Evolutionary conservation across 2,113 vertebrate species (phyloP).

Genomic region (Halichoerus grypus): DNA sequence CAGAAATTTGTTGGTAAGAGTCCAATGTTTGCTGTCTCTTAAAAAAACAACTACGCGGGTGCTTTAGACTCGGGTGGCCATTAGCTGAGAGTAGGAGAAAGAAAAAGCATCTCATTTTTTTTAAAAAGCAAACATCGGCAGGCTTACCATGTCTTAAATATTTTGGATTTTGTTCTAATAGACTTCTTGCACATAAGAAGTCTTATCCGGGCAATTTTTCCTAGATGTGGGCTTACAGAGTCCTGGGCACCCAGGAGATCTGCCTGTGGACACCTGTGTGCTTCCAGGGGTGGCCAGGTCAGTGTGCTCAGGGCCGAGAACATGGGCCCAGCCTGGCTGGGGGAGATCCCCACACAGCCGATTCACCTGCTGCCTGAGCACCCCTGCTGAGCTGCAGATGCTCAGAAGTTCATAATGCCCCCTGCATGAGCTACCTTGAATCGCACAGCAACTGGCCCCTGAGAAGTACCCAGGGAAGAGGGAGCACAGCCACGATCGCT

Average conservation of each 20-base stretch:
- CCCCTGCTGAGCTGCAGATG: background rate
- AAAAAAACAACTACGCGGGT: conserved; percentile 52
- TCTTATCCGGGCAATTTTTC: background rate
- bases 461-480: accelerated
- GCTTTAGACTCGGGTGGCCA: conserved; percentile 62
- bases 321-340: accelerated
- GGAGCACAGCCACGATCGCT: accelerated
- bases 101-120: background rate
- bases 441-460: accelerated
- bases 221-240: background rate
- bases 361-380: background rate
- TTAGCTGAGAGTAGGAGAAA: conserved; percentile 53
- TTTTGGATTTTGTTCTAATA: background rate
- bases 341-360: accelerated
- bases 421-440: accelerated
- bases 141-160: background rate
- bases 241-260: background rate
- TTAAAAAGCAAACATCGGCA: conserved; percentile 19
- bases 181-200: background rate
- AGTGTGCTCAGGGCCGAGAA: accelerated
- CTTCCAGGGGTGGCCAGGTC: background rate
- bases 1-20: conserved; percentile 99
- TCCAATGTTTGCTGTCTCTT: conserved; percentile 93
- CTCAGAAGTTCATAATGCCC: background rate
- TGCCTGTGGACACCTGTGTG: accelerated